These are phyloP conservation scores for Nicator chloris DNA, from an alignment of 2,113 vertebrate species.

Conservation along the genomic window DNA sequence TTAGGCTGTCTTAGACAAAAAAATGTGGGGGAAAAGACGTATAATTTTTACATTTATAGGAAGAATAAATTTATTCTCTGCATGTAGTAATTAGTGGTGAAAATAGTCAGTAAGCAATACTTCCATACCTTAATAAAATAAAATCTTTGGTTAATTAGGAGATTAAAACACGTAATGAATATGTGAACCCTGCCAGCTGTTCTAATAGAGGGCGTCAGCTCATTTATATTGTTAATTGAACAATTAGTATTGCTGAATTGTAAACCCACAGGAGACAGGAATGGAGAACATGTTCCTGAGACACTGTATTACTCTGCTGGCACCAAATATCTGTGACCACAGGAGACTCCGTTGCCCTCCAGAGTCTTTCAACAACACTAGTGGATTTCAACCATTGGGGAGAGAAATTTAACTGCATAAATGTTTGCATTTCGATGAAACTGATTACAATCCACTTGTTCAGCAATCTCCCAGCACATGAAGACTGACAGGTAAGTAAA, in stretches of 20 bases:
- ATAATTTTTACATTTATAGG: background rate
- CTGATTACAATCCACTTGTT: background rate
- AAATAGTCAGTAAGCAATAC: constrained; percentile 1
- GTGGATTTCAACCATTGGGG: background rate
- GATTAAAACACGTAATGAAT: background rate
- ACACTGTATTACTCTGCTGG: background rate
- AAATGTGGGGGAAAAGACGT: background rate
- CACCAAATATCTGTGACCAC: background rate
- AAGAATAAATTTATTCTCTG: background rate
- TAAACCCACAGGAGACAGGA: background rate
- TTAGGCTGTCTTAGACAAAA: background rate
- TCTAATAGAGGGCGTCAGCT: background rate
- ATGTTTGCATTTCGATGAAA: background rate
- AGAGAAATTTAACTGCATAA: background rate
- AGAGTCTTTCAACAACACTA: background rate
- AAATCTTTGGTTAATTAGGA: constrained; percentile 18
- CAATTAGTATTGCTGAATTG: constrained; percentile 10
- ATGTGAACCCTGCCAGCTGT: background rate
- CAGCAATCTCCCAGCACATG: background rate
- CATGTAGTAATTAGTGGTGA: background rate
- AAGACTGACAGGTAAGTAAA: background rate
- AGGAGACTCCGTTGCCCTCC: background rate
- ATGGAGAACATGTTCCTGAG: background rate
- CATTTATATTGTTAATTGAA: constrained; percentile 32
- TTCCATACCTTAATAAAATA: background rate